Base-by-base conservation (phyloP, 2,888 invertebrate species). In the Stratiomys singularior region DNA sequence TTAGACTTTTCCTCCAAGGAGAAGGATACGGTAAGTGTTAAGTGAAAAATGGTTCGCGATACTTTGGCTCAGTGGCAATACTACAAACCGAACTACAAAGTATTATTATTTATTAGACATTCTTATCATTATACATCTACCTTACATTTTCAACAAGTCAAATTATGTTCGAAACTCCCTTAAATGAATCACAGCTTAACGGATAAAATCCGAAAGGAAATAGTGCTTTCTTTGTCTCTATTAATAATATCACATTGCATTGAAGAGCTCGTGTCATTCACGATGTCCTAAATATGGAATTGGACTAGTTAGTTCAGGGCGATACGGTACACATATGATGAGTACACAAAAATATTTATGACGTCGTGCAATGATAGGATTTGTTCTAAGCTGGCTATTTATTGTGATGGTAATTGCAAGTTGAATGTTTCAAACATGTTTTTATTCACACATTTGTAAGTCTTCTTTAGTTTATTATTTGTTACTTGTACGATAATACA, bases 1-100 rank as follows among this genome's bases (percentile, higher is more conserved):
- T 99, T 89, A 92, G 97, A 85, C 92, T 99, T 82, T 99, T 99
- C 90, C 90, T 99, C 83, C 99, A 99, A 89, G 99, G 99, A 83
- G 96, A 97, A 89, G 98, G 99, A 88, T 98, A 97, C 89, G 96
- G 98, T 97, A 94, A 95, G 96, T 93, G 89, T 90, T 88, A 84
- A 74, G n/a, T 63, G 56, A 11, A 60, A 5, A 37, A 60, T 60
- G 21, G 37, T 47, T 47, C 69, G 25, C 21, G 47, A 23, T 21
- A 2, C n/a, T 47, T 69, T n/a, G 30, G 69, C 25, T 69, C 69
- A 69, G 47, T 47, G 44, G 46, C 69, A 69, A 69, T 69, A 69
- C 25, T 47, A 47, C 69, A 69, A 69, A 69, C 9, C 69, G 13
- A 47, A 44, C 28, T 25, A 69, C 69, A 69, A 47, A 25, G 64